Conservation (phyloP, 1,140 invertebrate genomes). For the Drosophila lini region DNA sequence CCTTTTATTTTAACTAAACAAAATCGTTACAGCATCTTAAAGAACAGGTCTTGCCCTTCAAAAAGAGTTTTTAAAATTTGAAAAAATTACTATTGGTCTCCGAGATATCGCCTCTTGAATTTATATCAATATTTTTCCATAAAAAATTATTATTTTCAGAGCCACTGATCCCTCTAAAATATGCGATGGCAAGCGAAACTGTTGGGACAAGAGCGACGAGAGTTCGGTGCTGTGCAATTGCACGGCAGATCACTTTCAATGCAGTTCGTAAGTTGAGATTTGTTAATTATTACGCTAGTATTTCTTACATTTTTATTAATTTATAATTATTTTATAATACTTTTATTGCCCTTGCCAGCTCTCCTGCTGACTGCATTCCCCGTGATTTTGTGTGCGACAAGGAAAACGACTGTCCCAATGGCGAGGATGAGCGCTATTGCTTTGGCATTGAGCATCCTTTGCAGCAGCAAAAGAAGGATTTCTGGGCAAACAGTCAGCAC, state of each 20-base stretch:
- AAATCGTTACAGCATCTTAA: too few relatives aligned
- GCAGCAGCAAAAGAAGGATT: constrained; percentile 51
- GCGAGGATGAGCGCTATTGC: constrained; percentile 88
- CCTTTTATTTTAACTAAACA: too few relatives aligned
- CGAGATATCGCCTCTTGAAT: too few relatives aligned
- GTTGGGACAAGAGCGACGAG: constrained; percentile 92
- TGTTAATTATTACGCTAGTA: neutral
- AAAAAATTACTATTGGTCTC: too few relatives aligned
- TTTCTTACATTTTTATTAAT: too few relatives aligned
- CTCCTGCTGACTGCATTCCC: constrained; percentile 86
- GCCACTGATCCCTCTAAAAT: constrained; percentile 87
- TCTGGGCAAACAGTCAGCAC: constrained; percentile 49
- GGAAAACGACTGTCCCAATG: constrained; percentile 88
- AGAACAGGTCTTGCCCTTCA: too few relatives aligned
- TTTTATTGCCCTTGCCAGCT: constrained; percentile 30
- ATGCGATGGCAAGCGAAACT: constrained; percentile 92
- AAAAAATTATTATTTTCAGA: constrained; percentile 31
- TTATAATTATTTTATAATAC: too few relatives aligned
- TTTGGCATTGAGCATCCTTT: constrained; percentile 80
- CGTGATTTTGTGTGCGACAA: constrained; percentile 90
- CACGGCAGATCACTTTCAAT: constrained; percentile 85
- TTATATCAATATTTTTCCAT: neutral
- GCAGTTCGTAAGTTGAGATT: constrained; percentile 83
- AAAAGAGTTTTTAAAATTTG: too few relatives aligned
- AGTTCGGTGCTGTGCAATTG: constrained; percentile 88